Conservation (phyloP, 1,140 invertebrate species). For the Macrobrachium nipponense region DNA sequence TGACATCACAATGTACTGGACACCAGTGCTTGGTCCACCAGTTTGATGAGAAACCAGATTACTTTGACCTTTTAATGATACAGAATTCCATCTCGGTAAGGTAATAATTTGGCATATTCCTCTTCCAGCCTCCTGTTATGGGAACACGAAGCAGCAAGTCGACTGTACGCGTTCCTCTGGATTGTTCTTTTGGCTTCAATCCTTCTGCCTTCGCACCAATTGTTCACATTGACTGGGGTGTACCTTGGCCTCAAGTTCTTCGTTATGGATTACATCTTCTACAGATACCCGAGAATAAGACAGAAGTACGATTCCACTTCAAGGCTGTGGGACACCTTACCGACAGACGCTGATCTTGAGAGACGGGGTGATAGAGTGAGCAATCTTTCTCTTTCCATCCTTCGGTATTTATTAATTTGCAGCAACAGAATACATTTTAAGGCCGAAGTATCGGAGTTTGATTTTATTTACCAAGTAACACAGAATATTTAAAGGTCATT, state of each 20-base stretch:
- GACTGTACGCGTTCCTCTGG: conserved; percentile 66
- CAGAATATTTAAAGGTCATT: no score
- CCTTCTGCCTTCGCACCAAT: conserved; percentile 65
- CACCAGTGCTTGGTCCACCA: no score
- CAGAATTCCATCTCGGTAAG: no score
- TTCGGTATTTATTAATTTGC: no score
- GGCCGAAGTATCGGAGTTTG: no score
- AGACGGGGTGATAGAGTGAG: conserved; percentile 63
- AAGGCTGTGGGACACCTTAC: conserved; percentile 68
- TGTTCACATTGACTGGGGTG: conserved; percentile 66
- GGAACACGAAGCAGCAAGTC: conserved; percentile 67
- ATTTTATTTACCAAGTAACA: no score
- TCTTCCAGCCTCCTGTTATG: conserved; percentile 68
- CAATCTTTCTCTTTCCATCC: background rate
- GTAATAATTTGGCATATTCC: background rate
- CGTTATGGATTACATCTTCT: conserved; percentile 69
- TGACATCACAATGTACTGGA: no score
- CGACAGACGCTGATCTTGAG: conserved; percentile 69
- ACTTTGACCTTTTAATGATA: no score
- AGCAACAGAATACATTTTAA: no score
- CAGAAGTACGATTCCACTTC: conserved; percentile 69
- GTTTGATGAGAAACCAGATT: no score
- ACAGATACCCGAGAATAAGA: conserved; percentile 68
- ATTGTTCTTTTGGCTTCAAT: conserved; percentile 65
- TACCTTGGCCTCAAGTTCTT: conserved; percentile 69